Base-by-base conservation (phyloP, 2,113 vertebrate genomes). In the Microtus ochrogaster region DNA sequence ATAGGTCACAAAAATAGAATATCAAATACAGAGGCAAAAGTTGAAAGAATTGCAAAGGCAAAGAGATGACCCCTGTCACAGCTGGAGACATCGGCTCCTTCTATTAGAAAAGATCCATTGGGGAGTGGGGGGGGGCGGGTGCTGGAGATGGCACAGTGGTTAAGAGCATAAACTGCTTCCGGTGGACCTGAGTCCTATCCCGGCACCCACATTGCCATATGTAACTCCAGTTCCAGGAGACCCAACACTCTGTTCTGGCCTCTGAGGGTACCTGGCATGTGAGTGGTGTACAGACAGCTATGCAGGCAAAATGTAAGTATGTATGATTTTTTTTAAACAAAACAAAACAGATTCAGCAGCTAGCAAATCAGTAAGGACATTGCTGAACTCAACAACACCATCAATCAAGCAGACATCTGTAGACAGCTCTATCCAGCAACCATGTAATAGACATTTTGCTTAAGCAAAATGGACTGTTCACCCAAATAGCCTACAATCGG, bases 361-460 rank as follows among this genome's bases (percentile, higher is more conserved):
- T 44, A 49, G 44, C 63, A 36, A 70, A 70, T 58, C 84, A 70
- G 84, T n/a, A 52, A 86, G 44, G 65, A n/a, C 65, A 26, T 7
- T 33, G 33, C 65, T 24, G 33, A 86, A 47, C 65, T 70, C 84
- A 70, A n/a, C 44, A 70, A 7, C 65, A 70, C 7, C 65, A 49
- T 87, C 33, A n/a, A 49, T 52, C 84, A 52, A 70, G 65, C 33
- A 52, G 84, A 70, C 65, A 70, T 26, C 65, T 68, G 21, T 26
- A 87, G 84, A 87, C 44, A 16, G 13, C 84, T 87, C 84, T 33
- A 87, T 87, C 84, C 47, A 72, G 16, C 21, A 26, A 70, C 65
- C 84, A 70, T 24, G 65, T 52, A 72, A 87, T 72, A n/a, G 84
- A 87, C 66, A 87, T 70, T 87, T 72, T 87, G 66, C 66, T 87